These are phyloP conservation scores for Anguilla obscura DNA, from an alignment of 2,797 vertebrate species.

Conservation along the genomic window DNA sequence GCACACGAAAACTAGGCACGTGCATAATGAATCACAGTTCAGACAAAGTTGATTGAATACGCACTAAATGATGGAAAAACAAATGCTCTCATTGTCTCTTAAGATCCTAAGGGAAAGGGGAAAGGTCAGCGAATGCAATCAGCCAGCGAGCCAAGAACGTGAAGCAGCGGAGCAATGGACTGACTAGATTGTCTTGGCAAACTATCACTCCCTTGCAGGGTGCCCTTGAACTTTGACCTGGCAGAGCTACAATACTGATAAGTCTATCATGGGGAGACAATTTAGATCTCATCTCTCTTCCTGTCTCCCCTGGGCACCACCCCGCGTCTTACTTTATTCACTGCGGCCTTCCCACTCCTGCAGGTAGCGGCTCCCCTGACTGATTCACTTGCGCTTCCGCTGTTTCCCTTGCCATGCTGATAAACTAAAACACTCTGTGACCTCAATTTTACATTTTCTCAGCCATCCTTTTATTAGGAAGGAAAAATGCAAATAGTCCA, in stretches of 20 bases:
- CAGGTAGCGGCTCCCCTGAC: not conserved
- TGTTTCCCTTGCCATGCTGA: not conserved
- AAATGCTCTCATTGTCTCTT: slow-evolving; percentile 3
- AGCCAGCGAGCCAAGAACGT: not conserved
- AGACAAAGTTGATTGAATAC: not conserved
- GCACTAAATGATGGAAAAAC: slow-evolving; percentile 7
- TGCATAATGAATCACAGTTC: slow-evolving; percentile 1
- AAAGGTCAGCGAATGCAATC: slow-evolving; percentile 24
- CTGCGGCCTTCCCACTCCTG: not conserved
- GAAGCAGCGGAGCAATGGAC: not conserved
- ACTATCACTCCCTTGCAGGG: slow-evolving; percentile 8
- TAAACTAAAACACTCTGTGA: slow-evolving; percentile 9
- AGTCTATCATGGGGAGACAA: slow-evolving; percentile 29
- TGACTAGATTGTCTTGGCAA: slow-evolving; percentile 14
- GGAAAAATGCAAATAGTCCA: slow-evolving; percentile 11
- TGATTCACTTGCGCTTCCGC: not conserved
- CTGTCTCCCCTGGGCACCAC: not conserved
- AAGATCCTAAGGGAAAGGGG: slow-evolving; percentile 1
- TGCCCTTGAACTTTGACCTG: slow-evolving; percentile 26
- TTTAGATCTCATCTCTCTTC: slow-evolving; percentile 32
- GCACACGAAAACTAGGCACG: not conserved
- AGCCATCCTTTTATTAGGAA: not conserved
- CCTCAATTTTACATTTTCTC: slow-evolving; percentile 32
- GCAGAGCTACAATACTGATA: slow-evolving; percentile 30
- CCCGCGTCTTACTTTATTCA: slow-evolving; percentile 19